These are phyloP conservation scores for Arctopsyche grandis DNA, from an alignment of 1,140 invertebrate species.

Conservation along the genomic window DNA sequence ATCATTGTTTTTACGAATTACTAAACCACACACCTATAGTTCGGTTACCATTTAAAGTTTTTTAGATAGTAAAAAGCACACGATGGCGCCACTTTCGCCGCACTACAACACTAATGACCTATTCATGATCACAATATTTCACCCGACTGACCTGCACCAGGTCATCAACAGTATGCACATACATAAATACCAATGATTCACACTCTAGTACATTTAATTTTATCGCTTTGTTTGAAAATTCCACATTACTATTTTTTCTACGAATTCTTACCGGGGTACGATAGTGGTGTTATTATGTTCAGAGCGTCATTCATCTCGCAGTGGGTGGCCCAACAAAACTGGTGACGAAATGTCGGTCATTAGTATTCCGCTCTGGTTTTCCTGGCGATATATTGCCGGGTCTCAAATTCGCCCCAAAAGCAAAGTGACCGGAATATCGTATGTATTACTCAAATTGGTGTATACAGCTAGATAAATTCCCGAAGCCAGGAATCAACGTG, in stretches of 20 bases:
- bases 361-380: not conserved
- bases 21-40: too few relatives aligned
- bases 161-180: not conserved
- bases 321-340: not conserved
- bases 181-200: not conserved
- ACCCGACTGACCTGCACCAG: not conserved
- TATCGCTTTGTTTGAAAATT: not conserved
- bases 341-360: too few relatives aligned
- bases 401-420: too few relatives aligned
- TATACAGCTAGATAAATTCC: too few relatives aligned
- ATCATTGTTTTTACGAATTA: too few relatives aligned
- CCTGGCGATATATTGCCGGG: too few relatives aligned
- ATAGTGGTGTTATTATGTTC: not conserved
- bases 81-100: not conserved
- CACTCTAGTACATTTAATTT: not conserved
- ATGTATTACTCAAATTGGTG: too few relatives aligned
- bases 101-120: not conserved
- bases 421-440: too few relatives aligned
- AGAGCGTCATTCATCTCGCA: constrained; percentile 6
- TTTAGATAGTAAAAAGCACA: too few relatives aligned
- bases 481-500: too few relatives aligned
- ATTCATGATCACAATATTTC: constrained; percentile 1
- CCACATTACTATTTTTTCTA: not conserved
- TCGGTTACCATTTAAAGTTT: too few relatives aligned
- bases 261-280: not conserved